phyloP scores from a whole-genome alignment of 2,888 invertebrate species.

The Embidobia sp. region DNA sequence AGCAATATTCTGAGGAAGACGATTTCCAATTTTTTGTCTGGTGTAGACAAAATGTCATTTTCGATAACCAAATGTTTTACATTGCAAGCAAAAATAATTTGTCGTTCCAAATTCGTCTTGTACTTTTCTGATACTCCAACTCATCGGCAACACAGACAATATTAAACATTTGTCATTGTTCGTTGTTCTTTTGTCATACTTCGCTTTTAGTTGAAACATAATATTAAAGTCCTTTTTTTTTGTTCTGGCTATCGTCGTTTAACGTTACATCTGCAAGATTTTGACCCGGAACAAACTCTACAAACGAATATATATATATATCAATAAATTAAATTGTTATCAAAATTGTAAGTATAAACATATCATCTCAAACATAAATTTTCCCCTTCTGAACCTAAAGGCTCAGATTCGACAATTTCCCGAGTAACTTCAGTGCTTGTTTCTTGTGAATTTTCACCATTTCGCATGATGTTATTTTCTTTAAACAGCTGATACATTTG shows the following conservation, averaged over 20 bases:
- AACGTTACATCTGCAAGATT: conserved; percentile 6
- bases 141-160: conserved; percentile 16
- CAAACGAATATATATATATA: not conserved
- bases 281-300: conserved; percentile 6
- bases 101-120: conserved; percentile 13
- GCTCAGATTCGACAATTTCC: conserved; percentile 1
- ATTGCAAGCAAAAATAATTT: conserved; percentile 5
- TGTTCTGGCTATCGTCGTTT: not conserved
- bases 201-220: conserved; percentile 1
- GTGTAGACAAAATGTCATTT: conserved; percentile 24
- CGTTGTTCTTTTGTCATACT: conserved; percentile 5
- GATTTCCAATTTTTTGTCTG: conserved; percentile 15
- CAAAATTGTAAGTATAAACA: not conserved
- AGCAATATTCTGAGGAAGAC: conserved; percentile 3
- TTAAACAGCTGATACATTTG: not conserved
- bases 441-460: conserved; percentile 8
- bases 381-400: conserved; percentile 14
- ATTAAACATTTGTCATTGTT: conserved; percentile 26
- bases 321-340: not conserved
- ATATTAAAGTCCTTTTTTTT: conserved; percentile 24
- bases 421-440: not conserved
- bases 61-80: conserved; percentile 3
- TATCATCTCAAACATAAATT: too few relatives aligned
- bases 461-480: conserved; percentile 4
- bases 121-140: conserved; percentile 12